These are phyloP conservation scores for Xyliphius kryptos DNA, from an alignment of 2,113 vertebrate species.

Conservation along the genomic window DNA sequence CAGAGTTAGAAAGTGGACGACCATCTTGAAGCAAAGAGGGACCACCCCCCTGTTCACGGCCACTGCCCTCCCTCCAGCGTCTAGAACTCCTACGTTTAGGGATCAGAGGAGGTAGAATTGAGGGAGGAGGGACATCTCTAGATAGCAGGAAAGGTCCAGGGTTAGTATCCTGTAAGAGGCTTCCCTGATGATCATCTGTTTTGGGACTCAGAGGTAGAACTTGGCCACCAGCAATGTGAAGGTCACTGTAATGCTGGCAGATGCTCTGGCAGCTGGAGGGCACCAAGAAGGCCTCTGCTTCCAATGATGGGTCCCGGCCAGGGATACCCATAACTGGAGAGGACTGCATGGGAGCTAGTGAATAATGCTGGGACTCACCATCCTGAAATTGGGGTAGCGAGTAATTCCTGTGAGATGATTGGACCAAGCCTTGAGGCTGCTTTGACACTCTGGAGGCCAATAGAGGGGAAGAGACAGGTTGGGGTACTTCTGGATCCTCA, in stretches of 20 bases:
- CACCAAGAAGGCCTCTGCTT: constrained; percentile 77
- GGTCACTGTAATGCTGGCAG: constrained; percentile 89
- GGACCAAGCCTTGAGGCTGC: too few relatives aligned
- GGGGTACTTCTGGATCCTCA: too few relatives aligned
- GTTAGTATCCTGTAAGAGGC: constrained; percentile 56
- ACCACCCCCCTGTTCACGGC: constrained; percentile 69
- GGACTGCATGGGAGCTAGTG: constrained; percentile 38
- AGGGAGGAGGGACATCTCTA: constrained; percentile 74
- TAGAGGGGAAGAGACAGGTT: too few relatives aligned
- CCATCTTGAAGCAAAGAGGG: constrained; percentile 73
- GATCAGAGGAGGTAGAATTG: constrained; percentile 35
- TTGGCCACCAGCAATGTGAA: constrained; percentile 87
- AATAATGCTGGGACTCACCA: not conserved
- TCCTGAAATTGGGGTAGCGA: constrained; percentile 3
- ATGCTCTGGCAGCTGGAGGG: constrained; percentile 90
- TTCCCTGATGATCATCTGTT: constrained; percentile 58
- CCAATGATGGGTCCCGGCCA: constrained; percentile 45
- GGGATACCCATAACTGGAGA: constrained; percentile 59
- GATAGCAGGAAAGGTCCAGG: constrained; percentile 81
- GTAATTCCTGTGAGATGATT: too few relatives aligned
- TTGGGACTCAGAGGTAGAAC: constrained; percentile 75
- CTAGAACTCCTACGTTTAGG: constrained; percentile 56
- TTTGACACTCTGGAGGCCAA: not conserved
- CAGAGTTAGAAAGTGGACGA: constrained; percentile 83
- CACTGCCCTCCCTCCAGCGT: constrained; percentile 71